These are phyloP conservation scores for Embiotoca jacksoni DNA, from an alignment of 2,113 vertebrate genomes.

Conservation along the genomic window DNA sequence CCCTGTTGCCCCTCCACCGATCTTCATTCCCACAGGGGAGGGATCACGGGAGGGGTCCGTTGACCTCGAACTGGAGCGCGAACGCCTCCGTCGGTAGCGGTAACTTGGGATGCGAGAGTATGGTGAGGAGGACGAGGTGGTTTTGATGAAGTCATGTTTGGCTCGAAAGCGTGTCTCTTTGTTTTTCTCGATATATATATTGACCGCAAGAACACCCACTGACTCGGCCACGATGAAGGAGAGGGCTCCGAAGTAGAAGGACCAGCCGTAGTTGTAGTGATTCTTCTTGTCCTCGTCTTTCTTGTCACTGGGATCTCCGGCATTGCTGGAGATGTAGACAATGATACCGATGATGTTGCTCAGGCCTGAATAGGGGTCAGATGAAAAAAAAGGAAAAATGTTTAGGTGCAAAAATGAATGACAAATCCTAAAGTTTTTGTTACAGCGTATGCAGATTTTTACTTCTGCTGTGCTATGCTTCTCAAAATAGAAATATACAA, in stretches of 20 bases:
- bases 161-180: conserved; percentile 92
- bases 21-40: conserved; percentile 85
- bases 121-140: conserved; percentile 91
- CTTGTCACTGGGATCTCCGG: conserved; percentile 96
- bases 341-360: conserved; percentile 99
- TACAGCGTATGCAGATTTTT: background rate
- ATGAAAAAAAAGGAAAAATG: background rate
- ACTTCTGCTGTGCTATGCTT: background rate
- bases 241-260: conserved; percentile 97
- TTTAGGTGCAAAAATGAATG: too few relatives aligned
- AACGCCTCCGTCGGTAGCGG: conserved; percentile 90
- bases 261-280: conserved; percentile 98
- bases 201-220: conserved; percentile 95
- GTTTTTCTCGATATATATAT: conserved; percentile 98
- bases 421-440: too few relatives aligned
- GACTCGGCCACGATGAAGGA: conserved; percentile 98
- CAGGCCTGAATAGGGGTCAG: conserved; percentile 83
- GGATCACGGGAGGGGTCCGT: conserved; percentile 92
- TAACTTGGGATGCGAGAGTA: conserved; percentile 98
- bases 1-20: conserved; percentile 74
- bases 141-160: conserved; percentile 90
- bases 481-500: background rate
- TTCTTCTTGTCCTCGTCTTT: conserved; percentile 96
- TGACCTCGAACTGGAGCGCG: conserved; percentile 93
- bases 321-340: conserved; percentile 98